Conservation (phyloP, 92 coral and sea anemone species). For the Pocillopora grandis region DNA sequence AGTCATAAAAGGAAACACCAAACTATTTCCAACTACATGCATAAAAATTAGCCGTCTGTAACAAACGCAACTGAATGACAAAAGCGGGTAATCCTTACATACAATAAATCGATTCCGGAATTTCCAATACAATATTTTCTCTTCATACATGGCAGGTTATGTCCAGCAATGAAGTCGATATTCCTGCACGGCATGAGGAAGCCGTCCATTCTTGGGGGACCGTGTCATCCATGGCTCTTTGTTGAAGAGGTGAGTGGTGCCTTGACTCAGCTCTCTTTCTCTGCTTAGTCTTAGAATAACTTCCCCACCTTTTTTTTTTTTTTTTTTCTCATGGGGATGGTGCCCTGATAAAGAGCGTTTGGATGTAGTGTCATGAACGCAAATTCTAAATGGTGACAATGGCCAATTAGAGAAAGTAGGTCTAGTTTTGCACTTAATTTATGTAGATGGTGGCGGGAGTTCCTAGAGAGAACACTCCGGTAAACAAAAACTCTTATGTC, state of each 20-base stretch:
- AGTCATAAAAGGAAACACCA: background rate
- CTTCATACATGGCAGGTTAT: slow-evolving; percentile 54
- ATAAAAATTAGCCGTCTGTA: background rate
- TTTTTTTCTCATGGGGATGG: too few relatives aligned
- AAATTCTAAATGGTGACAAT: too few relatives aligned
- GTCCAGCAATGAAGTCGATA: slow-evolving; percentile 92
- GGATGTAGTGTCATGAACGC: too few relatives aligned
- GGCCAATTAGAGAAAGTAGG: too few relatives aligned
- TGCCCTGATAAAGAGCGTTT: too few relatives aligned
- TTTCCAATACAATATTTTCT: background rate
- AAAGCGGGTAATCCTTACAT: background rate
- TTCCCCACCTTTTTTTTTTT: too few relatives aligned
- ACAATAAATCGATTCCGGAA: too few relatives aligned
- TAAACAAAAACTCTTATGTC: too few relatives aligned
- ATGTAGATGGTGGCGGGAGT: too few relatives aligned
- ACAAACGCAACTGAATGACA: background rate
- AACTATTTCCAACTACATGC: background rate
- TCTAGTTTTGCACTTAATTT: too few relatives aligned
- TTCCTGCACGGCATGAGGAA: slow-evolving; percentile 97
- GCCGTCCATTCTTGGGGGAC: slow-evolving; percentile 96
- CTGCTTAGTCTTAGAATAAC: background rate
- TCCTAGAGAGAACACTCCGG: too few relatives aligned
- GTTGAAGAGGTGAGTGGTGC: slow-evolving; percentile 83
- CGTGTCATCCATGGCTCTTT: slow-evolving; percentile 98
- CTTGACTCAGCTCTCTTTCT: background rate